A percentile compares a stretch with the other conserved stretches of the same genome.
Evolutionary conservation across 2,888 invertebrate species (phyloP).

Genomic region (Acrobasis repandana): DNA sequence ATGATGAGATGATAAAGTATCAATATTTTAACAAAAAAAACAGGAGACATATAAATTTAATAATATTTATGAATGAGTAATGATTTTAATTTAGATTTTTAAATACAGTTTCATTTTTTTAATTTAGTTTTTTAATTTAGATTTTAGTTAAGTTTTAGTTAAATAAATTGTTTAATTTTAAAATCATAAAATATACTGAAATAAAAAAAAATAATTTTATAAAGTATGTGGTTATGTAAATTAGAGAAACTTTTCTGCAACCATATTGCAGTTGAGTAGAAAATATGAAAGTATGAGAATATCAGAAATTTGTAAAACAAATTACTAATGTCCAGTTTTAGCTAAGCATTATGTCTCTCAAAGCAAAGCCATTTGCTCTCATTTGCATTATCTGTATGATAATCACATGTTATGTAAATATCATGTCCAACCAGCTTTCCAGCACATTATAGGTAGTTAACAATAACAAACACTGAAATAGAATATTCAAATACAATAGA

Average conservation of each 20-base stretch:
- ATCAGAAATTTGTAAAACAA: neutral
- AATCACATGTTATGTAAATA: slow-evolving; percentile 52
- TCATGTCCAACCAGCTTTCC: slow-evolving; percentile 27
- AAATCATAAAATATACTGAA: too few species aligned
- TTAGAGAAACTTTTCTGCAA: neutral
- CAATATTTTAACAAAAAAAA: too few species aligned
- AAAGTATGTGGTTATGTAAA: too few species aligned
- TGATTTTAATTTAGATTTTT: too few species aligned
- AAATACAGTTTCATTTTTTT: too few species aligned
- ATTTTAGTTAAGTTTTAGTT: too few species aligned
- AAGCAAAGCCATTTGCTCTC: slow-evolving; percentile 32
- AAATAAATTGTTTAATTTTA: too few species aligned
- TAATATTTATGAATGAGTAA: too few species aligned
- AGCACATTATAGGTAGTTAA: slow-evolving; percentile 26
- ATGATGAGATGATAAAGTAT: too few species aligned
- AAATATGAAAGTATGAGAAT: slow-evolving; percentile 1
- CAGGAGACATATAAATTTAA: too few species aligned
- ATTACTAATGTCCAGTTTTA: neutral
- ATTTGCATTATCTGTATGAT: slow-evolving; percentile 38
- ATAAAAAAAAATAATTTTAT: too few species aligned
- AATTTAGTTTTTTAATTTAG: too few species aligned
- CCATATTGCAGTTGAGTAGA: neutral
- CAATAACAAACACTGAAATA: slow-evolving; percentile 32
- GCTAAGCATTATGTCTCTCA: neutral
- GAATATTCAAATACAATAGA: slow-evolving; percentile 26